Evolutionary conservation across 2,888 invertebrate genomes (phyloP).

Genomic region (Alsophila aescularia): DNA sequence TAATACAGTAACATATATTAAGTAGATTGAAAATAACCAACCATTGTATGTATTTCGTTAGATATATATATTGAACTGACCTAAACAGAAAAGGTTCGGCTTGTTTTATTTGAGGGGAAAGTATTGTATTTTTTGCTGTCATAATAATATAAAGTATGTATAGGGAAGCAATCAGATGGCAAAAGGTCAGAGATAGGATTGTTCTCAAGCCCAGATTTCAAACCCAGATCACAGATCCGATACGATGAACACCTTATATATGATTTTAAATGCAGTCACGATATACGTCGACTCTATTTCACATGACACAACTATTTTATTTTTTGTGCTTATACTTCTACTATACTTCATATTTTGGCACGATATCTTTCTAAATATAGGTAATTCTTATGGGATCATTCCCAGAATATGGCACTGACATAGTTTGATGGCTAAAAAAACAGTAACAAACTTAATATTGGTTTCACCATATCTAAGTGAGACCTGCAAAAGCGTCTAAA

Average conservation of each 20-base stretch:
- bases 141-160: neutral
- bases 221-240: constrained; percentile 1
- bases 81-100: neutral
- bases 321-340: neutral
- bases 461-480: neutral
- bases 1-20: no score
- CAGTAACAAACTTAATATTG: neutral
- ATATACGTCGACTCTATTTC: neutral
- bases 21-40: no score
- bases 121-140: neutral
- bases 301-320: neutral
- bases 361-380: neutral
- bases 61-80: neutral
- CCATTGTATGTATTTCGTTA: neutral
- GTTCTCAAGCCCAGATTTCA: constrained; percentile 2
- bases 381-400: no score
- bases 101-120: neutral
- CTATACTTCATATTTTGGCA: neutral
- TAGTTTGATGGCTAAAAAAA: neutral
- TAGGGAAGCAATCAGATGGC: neutral
- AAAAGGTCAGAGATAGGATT: constrained; percentile 11
- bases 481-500: constrained; percentile 2
- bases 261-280: neutral
- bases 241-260: neutral
- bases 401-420: neutral